Evolutionary conservation across 1,140 invertebrate genomes (phyloP).

Genomic region (Plectus sambesii): DNA sequence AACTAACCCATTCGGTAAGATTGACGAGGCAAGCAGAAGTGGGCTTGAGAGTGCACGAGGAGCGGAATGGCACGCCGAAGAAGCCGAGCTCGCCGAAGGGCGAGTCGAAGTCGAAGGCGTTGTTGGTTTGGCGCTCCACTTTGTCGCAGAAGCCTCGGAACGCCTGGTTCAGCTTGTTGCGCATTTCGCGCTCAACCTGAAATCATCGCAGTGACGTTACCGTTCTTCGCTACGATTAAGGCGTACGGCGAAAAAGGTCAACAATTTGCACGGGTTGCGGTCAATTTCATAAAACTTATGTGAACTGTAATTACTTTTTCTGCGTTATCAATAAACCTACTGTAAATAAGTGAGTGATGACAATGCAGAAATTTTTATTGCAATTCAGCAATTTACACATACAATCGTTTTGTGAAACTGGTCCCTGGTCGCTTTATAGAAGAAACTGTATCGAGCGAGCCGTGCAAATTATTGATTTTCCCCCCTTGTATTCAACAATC

Average conservation of each 20-base stretch:
- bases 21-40: conserved; percentile 92
- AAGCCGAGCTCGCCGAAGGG: conserved; percentile 95
- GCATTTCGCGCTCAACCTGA: conserved; percentile 77
- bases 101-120: conserved; percentile 94
- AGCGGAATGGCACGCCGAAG: conserved; percentile 89
- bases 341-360: not conserved
- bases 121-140: conserved; percentile 86
- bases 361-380: too few relatives aligned
- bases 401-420: too few relatives aligned
- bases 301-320: too few relatives aligned
- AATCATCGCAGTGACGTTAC: conserved; percentile 7
- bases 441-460: too few relatives aligned
- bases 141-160: conserved; percentile 98
- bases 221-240: not conserved
- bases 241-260: too few relatives aligned
- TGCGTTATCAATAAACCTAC: too few relatives aligned
- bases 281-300: not conserved
- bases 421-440: too few relatives aligned
- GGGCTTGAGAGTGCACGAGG: conserved; percentile 87
- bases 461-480: conserved; percentile 1
- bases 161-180: conserved; percentile 88
- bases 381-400: too few relatives aligned
- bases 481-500: too few relatives aligned
- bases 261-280: not conserved
- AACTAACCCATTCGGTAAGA: conserved; percentile 80